Evolutionary conservation across 2,888 invertebrate genomes (phyloP).

Genomic region (Drosophila nigritarsus): DNA sequence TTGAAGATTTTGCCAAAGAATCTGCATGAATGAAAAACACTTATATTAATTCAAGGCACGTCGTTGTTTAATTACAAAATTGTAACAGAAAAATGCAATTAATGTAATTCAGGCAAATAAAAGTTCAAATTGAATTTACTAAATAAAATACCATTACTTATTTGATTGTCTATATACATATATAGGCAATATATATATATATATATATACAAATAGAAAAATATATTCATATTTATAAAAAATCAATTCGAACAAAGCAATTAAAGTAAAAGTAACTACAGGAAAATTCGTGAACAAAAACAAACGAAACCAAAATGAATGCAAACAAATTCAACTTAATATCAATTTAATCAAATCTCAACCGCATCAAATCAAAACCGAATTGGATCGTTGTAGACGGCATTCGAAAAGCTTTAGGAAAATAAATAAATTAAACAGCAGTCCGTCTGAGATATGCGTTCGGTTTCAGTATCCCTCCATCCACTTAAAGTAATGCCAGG

Average conservation of each 20-base stretch:
- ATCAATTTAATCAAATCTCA: slow-evolving; percentile 61
- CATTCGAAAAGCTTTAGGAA: slow-evolving; percentile 34
- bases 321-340: slow-evolving; percentile 66
- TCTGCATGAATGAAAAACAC: slow-evolving; percentile 57
- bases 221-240: background rate
- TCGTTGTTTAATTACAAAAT: background rate
- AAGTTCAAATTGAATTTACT: slow-evolving; percentile 13
- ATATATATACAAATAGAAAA: background rate
- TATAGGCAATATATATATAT: background rate
- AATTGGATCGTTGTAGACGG: slow-evolving; percentile 3
- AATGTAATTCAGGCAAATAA: slow-evolving; percentile 44
- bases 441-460: slow-evolving; percentile 21
- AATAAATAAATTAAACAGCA: slow-evolving; percentile 45
- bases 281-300: slow-evolving; percentile 43
- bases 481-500: slow-evolving; percentile 30
- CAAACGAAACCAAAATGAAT: slow-evolving; percentile 54
- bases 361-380: slow-evolving; percentile 12
- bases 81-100: slow-evolving; percentile 38
- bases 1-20: slow-evolving; percentile 85
- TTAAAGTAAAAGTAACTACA: slow-evolving; percentile 34
- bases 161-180: background rate
- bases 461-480: background rate
- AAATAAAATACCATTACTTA: background rate
- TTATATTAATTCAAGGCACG: slow-evolving; percentile 15
- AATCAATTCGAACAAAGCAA: slow-evolving; percentile 51